Conservation (phyloP, 1,140 invertebrate genomes). For the Lutraria rhynchaena region DNA sequence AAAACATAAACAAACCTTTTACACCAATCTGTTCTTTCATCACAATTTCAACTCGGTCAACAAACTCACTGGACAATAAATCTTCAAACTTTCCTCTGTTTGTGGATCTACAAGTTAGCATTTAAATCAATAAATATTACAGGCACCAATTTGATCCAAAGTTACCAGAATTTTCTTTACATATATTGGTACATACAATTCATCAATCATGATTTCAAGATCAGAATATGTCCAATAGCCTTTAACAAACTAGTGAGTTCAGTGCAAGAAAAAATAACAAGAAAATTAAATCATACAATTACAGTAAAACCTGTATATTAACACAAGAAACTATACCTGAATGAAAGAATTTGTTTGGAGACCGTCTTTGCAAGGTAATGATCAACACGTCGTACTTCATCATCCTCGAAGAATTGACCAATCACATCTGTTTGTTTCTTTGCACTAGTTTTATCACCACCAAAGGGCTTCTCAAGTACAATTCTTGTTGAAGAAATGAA, state of each 20-base stretch:
- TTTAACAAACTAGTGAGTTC: too few relatives aligned
- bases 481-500: slow-evolving; percentile 66
- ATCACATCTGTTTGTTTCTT: slow-evolving; percentile 68
- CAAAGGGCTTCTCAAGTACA: slow-evolving; percentile 81
- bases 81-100: slow-evolving; percentile 73
- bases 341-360: slow-evolving; percentile 78
- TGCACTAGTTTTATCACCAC: slow-evolving; percentile 71
- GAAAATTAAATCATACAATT: too few relatives aligned
- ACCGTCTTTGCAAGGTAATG: slow-evolving; percentile 81
- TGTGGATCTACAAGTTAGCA: slow-evolving; percentile 65
- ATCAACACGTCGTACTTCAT: slow-evolving; percentile 80
- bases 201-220: too few relatives aligned
- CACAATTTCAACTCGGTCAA: slow-evolving; percentile 80
- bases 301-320: too few relatives aligned
- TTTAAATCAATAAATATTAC: too few relatives aligned
- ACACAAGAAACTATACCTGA: slow-evolving; percentile 71
- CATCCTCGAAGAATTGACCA: slow-evolving; percentile 70
- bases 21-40: slow-evolving; percentile 79
- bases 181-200: too few relatives aligned
- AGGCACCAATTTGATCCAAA: too few relatives aligned
- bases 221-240: too few relatives aligned
- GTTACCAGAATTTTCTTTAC: too few relatives aligned
- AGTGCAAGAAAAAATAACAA: too few relatives aligned
- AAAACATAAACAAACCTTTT: slow-evolving; percentile 78
- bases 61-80: slow-evolving; percentile 75